These are phyloP conservation scores for Pristis pectinata DNA, from an alignment of 2,797 vertebrate species.

Conservation along the genomic window DNA sequence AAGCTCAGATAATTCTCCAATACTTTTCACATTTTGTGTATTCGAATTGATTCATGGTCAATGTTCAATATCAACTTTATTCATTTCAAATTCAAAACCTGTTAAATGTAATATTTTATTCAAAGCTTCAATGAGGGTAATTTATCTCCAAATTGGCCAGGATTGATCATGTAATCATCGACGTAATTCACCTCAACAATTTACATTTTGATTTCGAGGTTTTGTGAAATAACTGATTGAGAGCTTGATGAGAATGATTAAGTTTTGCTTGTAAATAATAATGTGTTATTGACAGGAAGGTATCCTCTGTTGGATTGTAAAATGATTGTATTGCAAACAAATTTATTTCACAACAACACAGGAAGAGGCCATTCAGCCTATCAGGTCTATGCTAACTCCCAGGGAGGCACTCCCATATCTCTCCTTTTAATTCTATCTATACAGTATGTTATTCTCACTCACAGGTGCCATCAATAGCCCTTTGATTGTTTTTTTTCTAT, in stretches of 20 bases:
- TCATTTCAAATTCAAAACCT: background rate
- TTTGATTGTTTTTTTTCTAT: too few relatives aligned
- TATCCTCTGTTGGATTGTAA: too few relatives aligned
- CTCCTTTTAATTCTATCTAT: too few relatives aligned
- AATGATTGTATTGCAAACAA: too few relatives aligned
- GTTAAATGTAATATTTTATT: background rate
- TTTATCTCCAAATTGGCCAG: background rate
- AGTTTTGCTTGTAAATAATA: background rate
- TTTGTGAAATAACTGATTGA: background rate
- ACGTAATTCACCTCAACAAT: background rate
- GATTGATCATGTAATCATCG: background rate
- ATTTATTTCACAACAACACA: too few relatives aligned
- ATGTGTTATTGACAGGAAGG: background rate
- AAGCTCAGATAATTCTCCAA: background rate
- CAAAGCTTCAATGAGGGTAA: background rate
- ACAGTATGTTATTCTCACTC: too few relatives aligned
- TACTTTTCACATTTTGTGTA: background rate
- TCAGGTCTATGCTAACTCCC: too few relatives aligned
- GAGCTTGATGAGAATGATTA: background rate
- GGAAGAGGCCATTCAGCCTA: too few relatives aligned
- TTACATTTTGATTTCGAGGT: background rate
- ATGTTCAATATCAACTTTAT: background rate
- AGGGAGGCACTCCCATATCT: too few relatives aligned
- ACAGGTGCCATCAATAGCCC: too few relatives aligned
- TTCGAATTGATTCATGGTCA: background rate